Percentiles rank a stretch among this genome's conserved stretches.
These are phyloP conservation scores for Disparrhopalites patrizii DNA, from an alignment of 2,888 invertebrate species.

Conservation along the genomic window DNA sequence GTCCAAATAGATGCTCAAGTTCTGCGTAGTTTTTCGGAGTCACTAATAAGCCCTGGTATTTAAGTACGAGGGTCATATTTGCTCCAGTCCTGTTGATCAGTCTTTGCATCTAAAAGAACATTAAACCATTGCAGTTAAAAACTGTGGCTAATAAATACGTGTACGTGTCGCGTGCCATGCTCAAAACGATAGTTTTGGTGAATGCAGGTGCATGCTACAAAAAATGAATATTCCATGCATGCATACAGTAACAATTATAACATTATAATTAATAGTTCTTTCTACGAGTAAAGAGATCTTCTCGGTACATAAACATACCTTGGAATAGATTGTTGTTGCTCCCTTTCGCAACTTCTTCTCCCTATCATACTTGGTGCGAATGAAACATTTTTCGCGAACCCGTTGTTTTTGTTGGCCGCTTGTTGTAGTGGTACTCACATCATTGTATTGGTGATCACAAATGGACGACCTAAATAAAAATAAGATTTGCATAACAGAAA, in stretches of 20 bases:
- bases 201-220: too few species aligned
- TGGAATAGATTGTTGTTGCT: constrained; percentile 30
- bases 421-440: constrained; percentile 17
- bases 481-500: not conserved
- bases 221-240: too few species aligned
- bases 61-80: constrained; percentile 18
- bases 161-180: too few species aligned
- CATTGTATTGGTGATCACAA: constrained; percentile 43
- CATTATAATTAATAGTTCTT: too few species aligned
- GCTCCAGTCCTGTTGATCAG: constrained; percentile 34
- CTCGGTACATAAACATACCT: constrained; percentile 26
- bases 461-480: constrained; percentile 27
- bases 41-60: constrained; percentile 29
- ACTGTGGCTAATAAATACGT: too few species aligned
- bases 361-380: constrained; percentile 29
- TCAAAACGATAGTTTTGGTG: too few species aligned
- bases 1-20: constrained; percentile 8
- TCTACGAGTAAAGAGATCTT: too few species aligned
- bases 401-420: too few species aligned
- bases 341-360: constrained; percentile 28
- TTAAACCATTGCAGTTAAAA: not conserved
- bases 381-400: constrained; percentile 28
- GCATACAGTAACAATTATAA: too few species aligned
- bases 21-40: constrained; percentile 27
- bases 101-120: constrained; percentile 27